Conservation (phyloP, 2,113 vertebrate species). For the Pedetes capensis region DNA sequence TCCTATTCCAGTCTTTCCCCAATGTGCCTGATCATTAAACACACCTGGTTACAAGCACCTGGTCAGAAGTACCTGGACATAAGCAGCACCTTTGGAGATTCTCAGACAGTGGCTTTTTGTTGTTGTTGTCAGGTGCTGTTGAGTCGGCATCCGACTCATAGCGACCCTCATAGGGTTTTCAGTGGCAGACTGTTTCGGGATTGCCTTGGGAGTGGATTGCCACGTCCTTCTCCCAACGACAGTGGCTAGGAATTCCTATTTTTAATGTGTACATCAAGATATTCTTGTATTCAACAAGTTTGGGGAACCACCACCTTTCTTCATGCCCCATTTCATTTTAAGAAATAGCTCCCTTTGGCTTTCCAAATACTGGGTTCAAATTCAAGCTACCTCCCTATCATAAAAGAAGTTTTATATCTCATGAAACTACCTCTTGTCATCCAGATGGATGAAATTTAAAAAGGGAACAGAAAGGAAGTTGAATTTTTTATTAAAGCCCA, state of each 20-base stretch:
- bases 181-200: too few species aligned
- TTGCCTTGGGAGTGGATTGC: too few species aligned
- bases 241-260: neutral
- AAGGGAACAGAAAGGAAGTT: neutral
- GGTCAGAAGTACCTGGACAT: neutral
- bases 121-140: too few species aligned
- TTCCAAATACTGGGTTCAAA: constrained; percentile 17
- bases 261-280: neutral
- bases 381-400: neutral
- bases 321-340: neutral
- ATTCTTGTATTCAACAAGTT: neutral
- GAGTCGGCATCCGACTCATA: too few species aligned
- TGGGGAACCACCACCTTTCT: neutral
- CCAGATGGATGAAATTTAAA: neutral
- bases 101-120: neutral
- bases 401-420: neutral
- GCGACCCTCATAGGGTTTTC: too few species aligned
- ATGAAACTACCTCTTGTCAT: neutral
- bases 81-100: neutral
- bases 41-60: neutral
- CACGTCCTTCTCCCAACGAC: too few species aligned
- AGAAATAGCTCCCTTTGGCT: neutral
- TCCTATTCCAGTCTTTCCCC: neutral
- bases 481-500: neutral
- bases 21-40: neutral